phyloP scores from a whole-genome alignment of 2,113 vertebrate species.

The Myotis yumanensis region DNA sequence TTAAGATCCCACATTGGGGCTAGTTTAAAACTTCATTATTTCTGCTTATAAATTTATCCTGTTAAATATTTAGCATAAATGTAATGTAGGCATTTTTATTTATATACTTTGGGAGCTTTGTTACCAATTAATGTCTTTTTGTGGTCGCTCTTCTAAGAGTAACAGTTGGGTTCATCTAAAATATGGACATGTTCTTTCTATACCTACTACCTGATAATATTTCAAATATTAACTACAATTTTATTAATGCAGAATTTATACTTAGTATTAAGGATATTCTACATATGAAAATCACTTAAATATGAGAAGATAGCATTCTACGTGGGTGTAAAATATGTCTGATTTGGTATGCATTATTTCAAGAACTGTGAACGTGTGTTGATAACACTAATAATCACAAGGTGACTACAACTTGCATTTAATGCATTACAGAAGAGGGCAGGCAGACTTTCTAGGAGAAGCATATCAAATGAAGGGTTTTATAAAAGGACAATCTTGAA shows the following conservation, averaged over 20 bases:
- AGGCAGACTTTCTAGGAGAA: constrained; percentile 65
- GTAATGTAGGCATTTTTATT: constrained; percentile 87
- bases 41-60: constrained; percentile 83
- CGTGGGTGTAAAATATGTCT: constrained; percentile 79
- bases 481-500: constrained; percentile 84
- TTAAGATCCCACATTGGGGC: constrained; percentile 79
- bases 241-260: constrained; percentile 85
- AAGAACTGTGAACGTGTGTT: constrained; percentile 79
- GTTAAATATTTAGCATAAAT: constrained; percentile 84
- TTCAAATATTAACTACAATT: constrained; percentile 84
- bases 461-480: constrained; percentile 74
- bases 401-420: constrained; percentile 83
- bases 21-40: constrained; percentile 82
- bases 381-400: constrained; percentile 86
- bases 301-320: constrained; percentile 82
- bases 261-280: constrained; percentile 82
- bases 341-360: constrained; percentile 80
- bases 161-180: constrained; percentile 83
- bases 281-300: constrained; percentile 83
- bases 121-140: constrained; percentile 86
- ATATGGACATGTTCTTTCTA: constrained; percentile 81
- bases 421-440: constrained; percentile 75
- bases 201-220: constrained; percentile 81
- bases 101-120: constrained; percentile 86
- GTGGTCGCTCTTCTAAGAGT: constrained; percentile 85